A percentile compares a stretch with the other conserved stretches of the same genome.
These are phyloP conservation scores for Epinephelus fuscoguttatus DNA, from an alignment of 2,113 vertebrate genomes.

Conservation along the genomic window DNA sequence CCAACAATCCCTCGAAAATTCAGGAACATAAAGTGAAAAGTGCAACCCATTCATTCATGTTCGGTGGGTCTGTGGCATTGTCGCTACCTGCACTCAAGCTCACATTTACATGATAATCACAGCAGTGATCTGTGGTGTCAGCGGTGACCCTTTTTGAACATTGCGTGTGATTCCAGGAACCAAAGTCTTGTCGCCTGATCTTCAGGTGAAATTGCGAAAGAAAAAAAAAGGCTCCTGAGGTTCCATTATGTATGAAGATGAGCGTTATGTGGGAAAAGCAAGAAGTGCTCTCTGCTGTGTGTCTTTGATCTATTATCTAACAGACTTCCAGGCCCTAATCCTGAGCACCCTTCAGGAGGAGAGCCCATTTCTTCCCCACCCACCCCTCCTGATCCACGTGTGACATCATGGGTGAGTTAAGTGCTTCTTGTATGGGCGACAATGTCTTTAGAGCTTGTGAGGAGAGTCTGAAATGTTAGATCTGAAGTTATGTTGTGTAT, in stretches of 20 bases:
- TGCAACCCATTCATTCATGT: too few relatives aligned
- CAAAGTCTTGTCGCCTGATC: constrained; percentile 34
- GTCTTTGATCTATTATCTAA: constrained; percentile 86
- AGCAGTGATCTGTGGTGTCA: neutral
- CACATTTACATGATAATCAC: constrained; percentile 20
- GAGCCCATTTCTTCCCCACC: constrained; percentile 10
- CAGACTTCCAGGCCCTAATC: constrained; percentile 83
- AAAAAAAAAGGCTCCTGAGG: constrained; percentile 48
- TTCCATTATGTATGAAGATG: constrained; percentile 68
- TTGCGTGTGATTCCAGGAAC: constrained; percentile 13
- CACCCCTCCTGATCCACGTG: constrained; percentile 44
- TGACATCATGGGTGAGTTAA: constrained; percentile 68
- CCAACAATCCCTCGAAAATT: neutral
- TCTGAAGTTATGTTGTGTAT: neutral
- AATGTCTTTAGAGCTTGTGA: constrained; percentile 22
- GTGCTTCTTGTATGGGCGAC: constrained; percentile 55
- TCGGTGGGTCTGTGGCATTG: neutral
- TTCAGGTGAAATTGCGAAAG: constrained; percentile 45
- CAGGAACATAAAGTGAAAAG: neutral
- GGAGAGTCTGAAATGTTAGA: neutral
- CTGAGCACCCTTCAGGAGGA: constrained; percentile 72
- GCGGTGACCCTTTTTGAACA: neutral
- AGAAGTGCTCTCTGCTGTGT: constrained; percentile 66
- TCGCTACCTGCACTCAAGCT: neutral
- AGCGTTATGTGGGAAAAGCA: constrained; percentile 70